Base-by-base conservation (phyloP, 2,888 invertebrate species). In the Salticus scenicus region DNA sequence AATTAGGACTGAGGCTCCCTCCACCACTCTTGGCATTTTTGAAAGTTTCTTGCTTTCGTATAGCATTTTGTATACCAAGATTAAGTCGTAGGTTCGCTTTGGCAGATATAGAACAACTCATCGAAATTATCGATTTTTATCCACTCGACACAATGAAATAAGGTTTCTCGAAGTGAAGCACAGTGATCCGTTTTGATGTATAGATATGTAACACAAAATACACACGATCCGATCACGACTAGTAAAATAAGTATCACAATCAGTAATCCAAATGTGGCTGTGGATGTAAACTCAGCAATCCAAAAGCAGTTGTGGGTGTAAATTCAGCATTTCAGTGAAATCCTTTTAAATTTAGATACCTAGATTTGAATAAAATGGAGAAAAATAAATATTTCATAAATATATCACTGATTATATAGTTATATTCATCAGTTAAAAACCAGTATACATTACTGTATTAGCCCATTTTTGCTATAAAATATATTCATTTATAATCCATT, bases 1-100 rank as follows among this genome's bases (percentile, higher is more conserved):
- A 66, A 64, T 88, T 88, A 5, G 88, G 88, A 67, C 87, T 88
- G 33, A 88, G 87, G 30, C 69, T 84, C 14, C 87, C 88, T 37
- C 77, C 63, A 51, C 77, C 69, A 7, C 73, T 57, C 24, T 47
- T 41, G 28, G 69, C 78, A 24, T 87, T 85, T 30, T 81, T 85
- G 67, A 71, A 74, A 31, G 78, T 69, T 31, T 77, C 74, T 47
- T 83, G 83, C 57, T 87, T 87, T 33, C 64, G 81, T 17, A 41
- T 51, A 28, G 81, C 87, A 81, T 87, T 51, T 73, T 57, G 47
- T n/a, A n/a, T n/a, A n/a, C n/a, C n/a, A 24, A 87, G 28, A 63
- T 87, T 73, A 14, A 87, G 81, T 70, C 74, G 75, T 70, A 87
- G 78, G 77, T 81, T 85, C 64, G 85, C 27, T 42, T 71, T 83